Evolutionary conservation across 2,888 invertebrate genomes (phyloP).

Genomic region (Drosophila trichaetosa): DNA sequence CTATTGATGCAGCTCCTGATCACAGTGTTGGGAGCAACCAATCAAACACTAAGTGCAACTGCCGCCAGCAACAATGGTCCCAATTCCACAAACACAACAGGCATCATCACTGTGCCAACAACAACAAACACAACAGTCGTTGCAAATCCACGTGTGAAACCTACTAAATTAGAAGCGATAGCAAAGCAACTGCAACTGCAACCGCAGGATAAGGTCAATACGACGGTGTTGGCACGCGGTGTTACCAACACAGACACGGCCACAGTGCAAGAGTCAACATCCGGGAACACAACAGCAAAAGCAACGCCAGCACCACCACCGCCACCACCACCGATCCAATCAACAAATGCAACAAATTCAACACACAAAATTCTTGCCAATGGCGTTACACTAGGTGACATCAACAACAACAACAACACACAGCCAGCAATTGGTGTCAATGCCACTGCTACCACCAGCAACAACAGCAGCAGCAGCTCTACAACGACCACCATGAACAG

Average conservation of each 20-base stretch:
- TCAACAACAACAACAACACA: slow-evolving; percentile 5
- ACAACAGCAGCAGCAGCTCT: slow-evolving; percentile 10
- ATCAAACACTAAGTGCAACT: slow-evolving; percentile 7
- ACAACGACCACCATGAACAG: not conserved
- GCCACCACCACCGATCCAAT: slow-evolving; percentile 1
- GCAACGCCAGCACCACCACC: not conserved
- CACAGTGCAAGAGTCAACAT: slow-evolving; percentile 1
- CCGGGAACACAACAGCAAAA: slow-evolving; percentile 3
- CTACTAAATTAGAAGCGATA: slow-evolving; percentile 8
- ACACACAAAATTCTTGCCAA: slow-evolving; percentile 27
- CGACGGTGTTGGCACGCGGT: slow-evolving; percentile 34
- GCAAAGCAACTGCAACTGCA: not conserved
- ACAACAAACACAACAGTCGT: not conserved
- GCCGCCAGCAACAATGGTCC: slow-evolving; percentile 10
- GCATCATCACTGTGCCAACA: slow-evolving; percentile 11
- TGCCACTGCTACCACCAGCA: slow-evolving; percentile 4
- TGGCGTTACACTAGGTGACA: slow-evolving; percentile 19
- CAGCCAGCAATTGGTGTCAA: slow-evolving; percentile 1
- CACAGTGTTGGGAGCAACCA: not conserved
- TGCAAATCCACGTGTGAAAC: slow-evolving; percentile 7
- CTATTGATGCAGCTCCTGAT: slow-evolving; percentile 35
- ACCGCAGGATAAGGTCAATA: slow-evolving; percentile 10
- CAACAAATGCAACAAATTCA: slow-evolving; percentile 21
- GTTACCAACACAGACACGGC: slow-evolving; percentile 39
- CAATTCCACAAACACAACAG: slow-evolving; percentile 12